phyloP scores from a whole-genome alignment of 2,797 vertebrate genomes.

The Trichosurus vulpecula region DNA sequence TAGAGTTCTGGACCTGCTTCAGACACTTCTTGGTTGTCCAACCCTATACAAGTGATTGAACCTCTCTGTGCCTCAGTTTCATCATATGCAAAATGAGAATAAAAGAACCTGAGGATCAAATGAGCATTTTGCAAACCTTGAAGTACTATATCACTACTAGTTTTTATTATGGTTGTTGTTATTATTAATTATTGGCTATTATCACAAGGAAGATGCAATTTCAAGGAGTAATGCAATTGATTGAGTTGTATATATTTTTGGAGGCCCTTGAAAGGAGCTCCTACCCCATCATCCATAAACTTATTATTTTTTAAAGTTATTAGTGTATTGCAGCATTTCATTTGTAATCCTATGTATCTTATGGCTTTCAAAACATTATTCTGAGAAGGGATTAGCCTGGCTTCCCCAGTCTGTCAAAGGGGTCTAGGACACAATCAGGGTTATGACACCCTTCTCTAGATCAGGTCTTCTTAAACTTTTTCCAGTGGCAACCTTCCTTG shows the following conservation, averaged over 20 bases:
- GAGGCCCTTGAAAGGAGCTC: too few relatives aligned
- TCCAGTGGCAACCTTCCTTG: too few relatives aligned
- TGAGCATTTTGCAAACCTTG: background rate
- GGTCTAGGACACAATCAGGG: background rate
- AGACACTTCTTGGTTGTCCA: background rate
- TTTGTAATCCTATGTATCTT: background rate
- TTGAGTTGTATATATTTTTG: too few relatives aligned
- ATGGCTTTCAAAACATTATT: background rate
- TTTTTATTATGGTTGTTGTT: background rate
- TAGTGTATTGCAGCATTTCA: too few relatives aligned
- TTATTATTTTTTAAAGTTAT: too few relatives aligned
- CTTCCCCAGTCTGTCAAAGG: background rate
- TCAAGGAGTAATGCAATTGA: too few relatives aligned
- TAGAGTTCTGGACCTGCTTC: background rate
- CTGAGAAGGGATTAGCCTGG: background rate
- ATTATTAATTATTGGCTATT: background rate
- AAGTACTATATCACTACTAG: background rate
- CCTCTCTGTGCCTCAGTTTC: background rate
- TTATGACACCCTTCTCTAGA: background rate
- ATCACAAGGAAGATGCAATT: background rate
- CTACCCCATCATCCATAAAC: too few relatives aligned
- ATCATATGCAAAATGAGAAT: background rate
- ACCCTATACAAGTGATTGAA: background rate
- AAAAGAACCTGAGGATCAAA: background rate
- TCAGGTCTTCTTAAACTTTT: too few relatives aligned